Base-by-base conservation (phyloP, 2,113 vertebrate species). In the Thryonomys swinderianus region DNA sequence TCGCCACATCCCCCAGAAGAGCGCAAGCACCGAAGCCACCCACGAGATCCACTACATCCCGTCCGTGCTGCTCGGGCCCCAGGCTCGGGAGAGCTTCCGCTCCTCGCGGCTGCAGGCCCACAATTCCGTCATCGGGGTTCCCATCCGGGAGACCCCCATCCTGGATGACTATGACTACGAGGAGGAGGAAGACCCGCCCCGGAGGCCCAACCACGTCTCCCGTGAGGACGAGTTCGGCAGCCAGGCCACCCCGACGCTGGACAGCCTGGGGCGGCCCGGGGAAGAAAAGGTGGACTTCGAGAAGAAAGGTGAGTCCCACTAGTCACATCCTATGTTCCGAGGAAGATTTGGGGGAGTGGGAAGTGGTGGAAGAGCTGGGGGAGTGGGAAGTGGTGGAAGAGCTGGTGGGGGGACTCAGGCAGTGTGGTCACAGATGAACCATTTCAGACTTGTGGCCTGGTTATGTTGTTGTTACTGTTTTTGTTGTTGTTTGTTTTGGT, bases 21-120 rank as follows among this genome's bases (percentile, higher is more conserved):
- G 99, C 0, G 99, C 99, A 40, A 99, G 99, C 97, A 99, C 99
- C 0, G 99, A 99, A 98, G 99, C 99, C 97, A 99, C 99, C 0
- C 99, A 99, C 0, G 99, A 99, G 98, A 99, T 99, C 97, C 99
- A 99, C 98, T 99, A 99, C 98, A 99, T 99, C 87, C 99, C 99
- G 0, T 99, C 99, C 0, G 99, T 99, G 71, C 98, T 99, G 96
- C 99, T 99, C 51, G 99, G 99, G 0, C 98, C 99, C 0, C 99
- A 99, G 97, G 99, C 99, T 53, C 98, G 99, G 0, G 99, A 99
- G 94, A 99, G 98, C 98, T 99, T 99, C 98, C 98, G 99, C 11
- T 98, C 98, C 76, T 98, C 99, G 0, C 98, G 98, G 78, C 98
- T 99, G 93, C 99, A 99, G 92, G 99, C 99, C 5, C 99, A 99